Evolutionary conservation across 2,113 vertebrate genomes (phyloP).

Genomic region (Sphyrna mokarran): DNA sequence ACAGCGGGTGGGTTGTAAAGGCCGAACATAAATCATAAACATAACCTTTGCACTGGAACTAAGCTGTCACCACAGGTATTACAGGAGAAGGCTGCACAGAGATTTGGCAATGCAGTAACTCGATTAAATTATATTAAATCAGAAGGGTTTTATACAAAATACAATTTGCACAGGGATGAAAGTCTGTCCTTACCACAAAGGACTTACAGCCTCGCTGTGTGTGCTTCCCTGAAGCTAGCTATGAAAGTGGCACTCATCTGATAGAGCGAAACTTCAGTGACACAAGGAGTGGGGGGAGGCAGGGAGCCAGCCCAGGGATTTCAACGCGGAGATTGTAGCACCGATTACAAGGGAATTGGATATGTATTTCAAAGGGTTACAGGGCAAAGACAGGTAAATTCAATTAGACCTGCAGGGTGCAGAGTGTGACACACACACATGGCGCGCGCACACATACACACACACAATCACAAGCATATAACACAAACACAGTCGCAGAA

Average conservation of each 20-base stretch:
- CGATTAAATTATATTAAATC: conserved; percentile 23
- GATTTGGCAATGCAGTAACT: not conserved
- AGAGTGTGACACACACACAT: not conserved
- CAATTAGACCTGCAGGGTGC: not conserved
- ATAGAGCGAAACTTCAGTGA: not conserved
- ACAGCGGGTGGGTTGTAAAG: not conserved
- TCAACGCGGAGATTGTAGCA: not conserved
- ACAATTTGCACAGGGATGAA: not conserved
- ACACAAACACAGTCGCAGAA: no score
- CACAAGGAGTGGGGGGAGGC: not conserved
- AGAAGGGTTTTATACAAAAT: conserved; percentile 5
- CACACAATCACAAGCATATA: no score
- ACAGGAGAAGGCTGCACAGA: conserved; percentile 1
- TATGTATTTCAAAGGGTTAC: not conserved
- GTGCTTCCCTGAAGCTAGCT: not conserved
- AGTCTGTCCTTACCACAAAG: not conserved
- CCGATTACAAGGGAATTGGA: not conserved
- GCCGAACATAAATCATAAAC: conserved; percentile 29
- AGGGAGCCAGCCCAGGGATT: not conserved
- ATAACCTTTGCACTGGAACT: not conserved
- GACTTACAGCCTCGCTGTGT: not conserved
- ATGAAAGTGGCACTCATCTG: not conserved
- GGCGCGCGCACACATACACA: no score
- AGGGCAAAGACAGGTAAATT: not conserved
- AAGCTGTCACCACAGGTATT: conserved; percentile 16